phyloP scores from a whole-genome alignment of 2,797 vertebrate genomes.

The Galaxias olidus region DNA sequence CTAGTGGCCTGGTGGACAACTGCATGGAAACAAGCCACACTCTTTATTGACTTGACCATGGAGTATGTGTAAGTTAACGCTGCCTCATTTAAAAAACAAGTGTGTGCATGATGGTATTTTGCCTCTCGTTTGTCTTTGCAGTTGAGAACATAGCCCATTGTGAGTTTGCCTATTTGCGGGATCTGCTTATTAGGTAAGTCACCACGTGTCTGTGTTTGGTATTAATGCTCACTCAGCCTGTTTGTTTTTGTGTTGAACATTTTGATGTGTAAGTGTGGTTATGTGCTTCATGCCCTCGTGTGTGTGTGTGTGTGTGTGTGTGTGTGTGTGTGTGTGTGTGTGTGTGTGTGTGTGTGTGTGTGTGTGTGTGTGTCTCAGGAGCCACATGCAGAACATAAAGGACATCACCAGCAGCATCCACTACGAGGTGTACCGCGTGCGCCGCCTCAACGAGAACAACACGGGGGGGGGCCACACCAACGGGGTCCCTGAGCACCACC shows the following conservation, averaged over 20 bases:
- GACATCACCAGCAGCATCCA: conserved; percentile 98
- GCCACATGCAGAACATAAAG: conserved; percentile 99
- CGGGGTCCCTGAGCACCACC: conserved; percentile 82
- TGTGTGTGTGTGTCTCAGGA: conserved; percentile 69
- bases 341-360: background rate
- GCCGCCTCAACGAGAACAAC: conserved; percentile 89
- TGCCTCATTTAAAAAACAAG: background rate
- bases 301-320: background rate
- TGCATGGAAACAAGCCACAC: background rate
- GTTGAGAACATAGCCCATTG: conserved; percentile 98
- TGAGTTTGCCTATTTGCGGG: conserved; percentile 96
- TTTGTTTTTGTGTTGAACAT: background rate
- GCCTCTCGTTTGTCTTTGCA: conserved; percentile 46
- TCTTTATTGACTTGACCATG: too few species aligned
- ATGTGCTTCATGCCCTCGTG: background rate
- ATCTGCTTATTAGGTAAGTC: conserved; percentile 95
- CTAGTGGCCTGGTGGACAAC: conserved; percentile 44
- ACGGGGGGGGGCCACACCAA: conserved; percentile 78
- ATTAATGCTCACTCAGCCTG: background rate
- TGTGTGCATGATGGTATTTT: background rate
- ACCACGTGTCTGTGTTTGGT: background rate
- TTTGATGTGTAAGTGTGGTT: background rate
- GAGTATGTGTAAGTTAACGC: too few species aligned
- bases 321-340: background rate
- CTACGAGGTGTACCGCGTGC: conserved; percentile 95